phyloP scores from a whole-genome alignment of 2,888 invertebrate species.

The Quadriops clusia region DNA sequence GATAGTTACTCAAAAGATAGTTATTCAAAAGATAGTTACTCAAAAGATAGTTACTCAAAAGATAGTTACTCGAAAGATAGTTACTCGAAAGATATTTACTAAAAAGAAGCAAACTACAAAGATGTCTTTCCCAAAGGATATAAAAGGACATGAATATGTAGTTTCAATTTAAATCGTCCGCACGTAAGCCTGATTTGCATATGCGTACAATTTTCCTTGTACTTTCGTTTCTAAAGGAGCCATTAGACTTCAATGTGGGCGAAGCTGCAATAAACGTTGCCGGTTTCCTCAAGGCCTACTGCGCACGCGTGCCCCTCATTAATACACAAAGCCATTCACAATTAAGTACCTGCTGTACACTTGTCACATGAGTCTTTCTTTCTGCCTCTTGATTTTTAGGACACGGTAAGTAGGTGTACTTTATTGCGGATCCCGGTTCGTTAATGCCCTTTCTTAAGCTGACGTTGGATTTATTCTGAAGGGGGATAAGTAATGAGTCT shows the following conservation, averaged over 20 bases:
- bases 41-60: too few relatives aligned
- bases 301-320: constrained; percentile 17
- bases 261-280: constrained; percentile 15
- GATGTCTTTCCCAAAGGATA: too few relatives aligned
- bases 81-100: too few relatives aligned
- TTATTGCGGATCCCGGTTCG: constrained; percentile 14
- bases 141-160: too few relatives aligned
- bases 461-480: constrained; percentile 12
- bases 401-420: constrained; percentile 15
- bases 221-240: constrained; percentile 16
- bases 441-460: constrained; percentile 13
- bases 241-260: constrained; percentile 15
- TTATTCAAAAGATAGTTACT: too few relatives aligned
- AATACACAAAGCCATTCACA: constrained; percentile 18
- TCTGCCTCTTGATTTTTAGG: constrained; percentile 14
- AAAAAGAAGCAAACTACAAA: too few relatives aligned
- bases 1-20: too few relatives aligned
- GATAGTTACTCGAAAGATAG: too few relatives aligned
- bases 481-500: too few relatives aligned
- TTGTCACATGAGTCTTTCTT: constrained; percentile 16
- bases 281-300: constrained; percentile 13
- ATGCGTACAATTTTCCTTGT: too few relatives aligned
- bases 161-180: too few relatives aligned
- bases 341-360: constrained; percentile 17
- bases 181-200: too few relatives aligned